Base-by-base conservation (phyloP, 1,140 invertebrate species). In the Latrodectus geometricus region DNA sequence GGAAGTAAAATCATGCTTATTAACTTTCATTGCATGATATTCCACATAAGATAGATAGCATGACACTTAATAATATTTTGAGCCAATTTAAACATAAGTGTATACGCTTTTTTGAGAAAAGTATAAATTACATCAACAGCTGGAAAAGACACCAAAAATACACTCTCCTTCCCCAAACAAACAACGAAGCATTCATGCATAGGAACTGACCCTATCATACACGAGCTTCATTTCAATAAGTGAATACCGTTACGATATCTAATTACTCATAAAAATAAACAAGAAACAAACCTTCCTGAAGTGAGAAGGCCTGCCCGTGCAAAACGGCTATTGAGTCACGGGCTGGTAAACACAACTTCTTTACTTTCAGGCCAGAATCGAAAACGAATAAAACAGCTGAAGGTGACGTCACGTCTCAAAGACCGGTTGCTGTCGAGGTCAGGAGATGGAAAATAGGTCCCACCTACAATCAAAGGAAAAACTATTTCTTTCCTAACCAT, bases 351-450 rank as follows among this genome's bases (percentile, higher is more conserved):
- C 21, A 52, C 17, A 76, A 76, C 21, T 76, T 17, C 17, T 61
- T 61, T 35, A 35, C 5, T 14, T 17, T 61, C 54, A 54, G 74
- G 49, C 74, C 74, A 76, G 54, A 15, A 56, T 21, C 17, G 48
- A 54, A 76, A 54, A 7, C 17, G 48, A 76, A 17, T 61, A 73
- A 73, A 74, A 82, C 35, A 73, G 23, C 72, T 17, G 14, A 48
- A 35, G 12, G 21, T 61, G 56, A 75, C 54, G 56, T 83, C 70
- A 83, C 52, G 72, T 75, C 72, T 75, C 54, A 14, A 68, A 23
- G 61, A 83, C 81, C 81, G 81, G 81, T 83, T 83, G 81, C 66
- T 20, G 50, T 61, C 74, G 80, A 82, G 80, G 80, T 82, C 69
- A 73, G 49, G 20, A 20, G 56, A 73, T 14, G 50, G 54, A 70